Evolutionary conservation across 2,888 invertebrate genomes (phyloP).

Genomic region (Bombylius major): DNA sequence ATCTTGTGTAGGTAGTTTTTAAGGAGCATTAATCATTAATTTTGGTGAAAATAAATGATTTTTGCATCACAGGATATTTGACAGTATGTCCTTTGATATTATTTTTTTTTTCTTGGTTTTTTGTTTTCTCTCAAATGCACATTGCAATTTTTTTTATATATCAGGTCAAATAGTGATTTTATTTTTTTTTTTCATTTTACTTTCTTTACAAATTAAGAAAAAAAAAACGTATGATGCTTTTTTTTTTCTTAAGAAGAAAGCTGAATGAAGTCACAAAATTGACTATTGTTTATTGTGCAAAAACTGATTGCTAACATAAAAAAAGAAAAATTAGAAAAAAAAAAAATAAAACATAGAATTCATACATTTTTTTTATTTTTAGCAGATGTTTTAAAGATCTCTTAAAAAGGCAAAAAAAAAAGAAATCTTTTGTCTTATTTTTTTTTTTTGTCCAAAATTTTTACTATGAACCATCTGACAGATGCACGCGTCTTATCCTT

Average conservation of each 20-base stretch:
- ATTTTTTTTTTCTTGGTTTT: background rate
- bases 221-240: too few species aligned
- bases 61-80: background rate
- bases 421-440: background rate
- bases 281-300: background rate
- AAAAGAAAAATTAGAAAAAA: background rate
- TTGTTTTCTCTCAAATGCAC: too few species aligned
- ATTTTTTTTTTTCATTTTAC: too few species aligned
- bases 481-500: slow-evolving; percentile 7
- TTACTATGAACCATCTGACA: slow-evolving; percentile 3
- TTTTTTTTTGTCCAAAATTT: background rate
- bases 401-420: background rate
- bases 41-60: background rate
- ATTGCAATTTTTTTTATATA: too few species aligned
- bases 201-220: background rate
- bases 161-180: too few species aligned
- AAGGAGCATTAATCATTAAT: background rate
- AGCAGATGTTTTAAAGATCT: background rate
- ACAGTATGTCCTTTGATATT: background rate
- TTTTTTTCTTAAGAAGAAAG: background rate
- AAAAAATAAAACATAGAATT: background rate
- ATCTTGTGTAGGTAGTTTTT: background rate
- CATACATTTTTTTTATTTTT: background rate
- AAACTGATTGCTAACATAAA: background rate
- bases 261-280: background rate